phyloP scores from a whole-genome alignment of 2,113 vertebrate species.

The Chiloscyllium plagiosum region DNA sequence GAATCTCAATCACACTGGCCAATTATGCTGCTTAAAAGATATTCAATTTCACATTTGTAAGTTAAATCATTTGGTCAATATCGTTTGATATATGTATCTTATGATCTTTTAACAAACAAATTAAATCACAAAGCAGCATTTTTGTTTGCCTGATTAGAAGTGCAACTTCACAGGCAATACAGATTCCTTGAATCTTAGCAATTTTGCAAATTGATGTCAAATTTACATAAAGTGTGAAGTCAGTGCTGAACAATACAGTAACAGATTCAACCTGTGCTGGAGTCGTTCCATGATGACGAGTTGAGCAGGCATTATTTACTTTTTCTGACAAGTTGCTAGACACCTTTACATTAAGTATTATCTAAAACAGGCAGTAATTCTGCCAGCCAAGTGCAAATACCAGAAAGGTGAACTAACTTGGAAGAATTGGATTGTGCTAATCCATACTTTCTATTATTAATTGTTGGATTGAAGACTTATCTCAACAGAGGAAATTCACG shows the following conservation, averaged over 20 bases:
- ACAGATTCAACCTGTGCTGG: background rate
- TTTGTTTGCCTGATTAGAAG: background rate
- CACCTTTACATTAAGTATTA: conserved; percentile 9
- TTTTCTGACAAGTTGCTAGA: background rate
- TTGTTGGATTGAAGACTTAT: background rate
- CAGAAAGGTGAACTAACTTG: background rate
- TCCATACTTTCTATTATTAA: background rate
- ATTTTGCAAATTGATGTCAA: background rate
- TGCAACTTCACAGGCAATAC: background rate
- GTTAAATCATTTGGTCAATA: background rate
- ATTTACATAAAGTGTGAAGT: background rate
- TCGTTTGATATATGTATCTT: background rate
- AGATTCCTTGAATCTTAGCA: background rate
- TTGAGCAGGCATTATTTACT: background rate
- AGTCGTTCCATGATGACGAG: background rate
- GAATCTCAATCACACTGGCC: background rate
- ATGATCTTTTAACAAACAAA: background rate
- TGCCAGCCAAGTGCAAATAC: background rate
- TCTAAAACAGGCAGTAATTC: background rate
- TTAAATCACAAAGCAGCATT: background rate
- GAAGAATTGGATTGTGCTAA: background rate
- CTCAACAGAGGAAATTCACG: background rate
- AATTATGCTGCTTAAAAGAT: background rate
- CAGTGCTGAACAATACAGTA: background rate
- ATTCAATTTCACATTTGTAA: background rate